Evolutionary conservation across 2,113 vertebrate species (phyloP).

Genomic region (Archocentrus centrarchus): DNA sequence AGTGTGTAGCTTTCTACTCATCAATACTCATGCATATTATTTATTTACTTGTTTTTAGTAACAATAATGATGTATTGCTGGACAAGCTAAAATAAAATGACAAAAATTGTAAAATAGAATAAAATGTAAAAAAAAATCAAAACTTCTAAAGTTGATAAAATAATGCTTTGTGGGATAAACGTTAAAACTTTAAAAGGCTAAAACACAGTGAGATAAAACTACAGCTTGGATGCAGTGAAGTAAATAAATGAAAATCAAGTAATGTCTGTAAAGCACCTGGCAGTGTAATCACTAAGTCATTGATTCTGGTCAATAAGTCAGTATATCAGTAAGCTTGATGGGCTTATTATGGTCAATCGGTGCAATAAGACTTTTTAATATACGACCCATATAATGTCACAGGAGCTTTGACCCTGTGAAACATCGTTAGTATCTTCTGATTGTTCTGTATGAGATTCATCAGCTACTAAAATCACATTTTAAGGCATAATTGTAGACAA

Average conservation of each 20-base stretch:
- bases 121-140: background rate
- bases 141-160: background rate
- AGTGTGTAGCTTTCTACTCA: background rate
- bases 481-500: background rate
- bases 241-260: background rate
- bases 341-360: background rate
- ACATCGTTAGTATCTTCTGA: background rate
- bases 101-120: background rate
- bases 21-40: no score
- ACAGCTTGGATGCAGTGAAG: no score
- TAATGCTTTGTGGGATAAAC: background rate
- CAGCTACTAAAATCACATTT: background rate
- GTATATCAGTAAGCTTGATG: background rate
- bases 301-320: background rate
- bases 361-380: rapidly evolving
- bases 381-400: background rate
- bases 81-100: rapidly evolving
- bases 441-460: background rate
- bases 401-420: rapidly evolving
- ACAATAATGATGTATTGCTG: no score
- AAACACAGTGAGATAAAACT: no score
- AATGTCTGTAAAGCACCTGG: background rate
- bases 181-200: no score
- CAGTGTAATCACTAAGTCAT: background rate
- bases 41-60: no score